Conservation (phyloP, 2,888 invertebrate genomes). For the Orgyia antiqua region DNA sequence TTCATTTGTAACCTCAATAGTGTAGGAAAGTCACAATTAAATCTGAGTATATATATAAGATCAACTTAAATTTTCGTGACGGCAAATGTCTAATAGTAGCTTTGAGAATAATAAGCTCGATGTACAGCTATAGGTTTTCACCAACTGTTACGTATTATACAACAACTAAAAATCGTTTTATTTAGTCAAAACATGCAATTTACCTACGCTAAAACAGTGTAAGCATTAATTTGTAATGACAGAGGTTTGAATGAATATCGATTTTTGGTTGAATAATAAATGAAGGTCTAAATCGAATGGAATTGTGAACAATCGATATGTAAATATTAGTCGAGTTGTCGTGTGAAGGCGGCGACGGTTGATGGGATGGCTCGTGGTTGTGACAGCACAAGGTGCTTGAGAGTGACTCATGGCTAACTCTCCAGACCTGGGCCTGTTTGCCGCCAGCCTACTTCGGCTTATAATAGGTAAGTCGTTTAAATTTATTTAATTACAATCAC, state of each 20-base stretch:
- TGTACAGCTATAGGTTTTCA: no score
- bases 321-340: slow-evolving; percentile 14
- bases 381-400: slow-evolving; percentile 46
- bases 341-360: slow-evolving; percentile 28
- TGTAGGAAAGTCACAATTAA: no score
- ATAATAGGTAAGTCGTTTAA: slow-evolving; percentile 77
- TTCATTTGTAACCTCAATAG: no score
- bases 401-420: slow-evolving; percentile 78
- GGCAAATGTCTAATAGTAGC: no score
- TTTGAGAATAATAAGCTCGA: no score
- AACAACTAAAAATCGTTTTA: no score
- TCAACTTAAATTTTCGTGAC: no score
- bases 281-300: neutral
- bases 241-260: neutral
- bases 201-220: neutral
- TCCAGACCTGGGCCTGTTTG: slow-evolving; percentile 78
- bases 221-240: neutral
- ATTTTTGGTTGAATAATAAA: neutral
- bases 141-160: no score
- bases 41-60: no score
- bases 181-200: no score
- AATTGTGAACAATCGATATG: slow-evolving; percentile 6
- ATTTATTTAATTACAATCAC: no score
- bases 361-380: slow-evolving; percentile 57
- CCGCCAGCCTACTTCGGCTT: slow-evolving; percentile 79